Evolutionary conservation across 2,888 invertebrate genomes (phyloP), one percentile per base, ranked within the genome.

Genomic region (Aphidius colemani): DNA sequence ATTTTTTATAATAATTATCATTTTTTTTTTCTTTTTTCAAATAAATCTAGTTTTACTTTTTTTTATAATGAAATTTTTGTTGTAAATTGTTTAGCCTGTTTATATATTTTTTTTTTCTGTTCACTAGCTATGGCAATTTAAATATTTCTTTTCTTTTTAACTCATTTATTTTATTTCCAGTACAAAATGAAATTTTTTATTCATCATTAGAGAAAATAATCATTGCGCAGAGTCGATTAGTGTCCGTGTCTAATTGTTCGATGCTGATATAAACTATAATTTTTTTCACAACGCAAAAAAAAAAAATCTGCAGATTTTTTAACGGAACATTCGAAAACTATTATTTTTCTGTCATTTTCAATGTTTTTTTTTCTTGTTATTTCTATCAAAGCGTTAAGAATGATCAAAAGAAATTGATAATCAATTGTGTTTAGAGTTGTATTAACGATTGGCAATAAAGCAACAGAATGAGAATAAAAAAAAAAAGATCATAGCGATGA

Each of bases 211-310:
- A 39, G 9, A 44, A 45, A 56, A 56, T 56, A 30, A 45, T 45
- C 45, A 18, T 45, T 56, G 46, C 30, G 10, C 45, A 44, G 30
- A 5, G n/a, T 56, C 45, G 56, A 56, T 56, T 56, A 56, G 13
- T 45, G 18, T 30, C 56, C 56, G 39, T 56, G 56, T 45, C 56
- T 45, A 46, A 56, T 56, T 45, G 44, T 43, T 55, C 53, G 8
- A 40, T 7, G 10, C 11, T 13, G 9, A 53, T 41, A 6, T 1
- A 11, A 40, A 1, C 53, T 7, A 13, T 11, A 18, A 49, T 49
- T 53, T 11, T 53, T 56, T 56, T 56, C 45, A 3, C 10, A 56
- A 30, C 18, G 45, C 56, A 44, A n/a, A 56, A 44, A 56, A 44
- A 56, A 56, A 18, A 18, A 18, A 18, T 18, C 13, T 30, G 30